Evolutionary conservation across 1,140 invertebrate species (phyloP).

Genomic region (Akabosia matsudoensis): DNA sequence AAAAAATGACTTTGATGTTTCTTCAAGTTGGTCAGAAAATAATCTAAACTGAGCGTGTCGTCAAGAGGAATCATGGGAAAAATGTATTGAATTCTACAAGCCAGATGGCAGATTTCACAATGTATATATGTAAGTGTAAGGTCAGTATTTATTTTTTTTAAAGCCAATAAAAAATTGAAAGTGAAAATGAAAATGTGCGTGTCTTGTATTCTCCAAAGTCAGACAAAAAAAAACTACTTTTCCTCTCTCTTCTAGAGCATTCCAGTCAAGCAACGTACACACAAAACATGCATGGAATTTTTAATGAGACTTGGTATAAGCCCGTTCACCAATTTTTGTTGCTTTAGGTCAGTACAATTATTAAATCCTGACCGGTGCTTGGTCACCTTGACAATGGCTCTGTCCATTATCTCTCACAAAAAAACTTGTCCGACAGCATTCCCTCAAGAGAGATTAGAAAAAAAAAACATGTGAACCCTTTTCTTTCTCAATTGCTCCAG

Average conservation of each 20-base stretch:
- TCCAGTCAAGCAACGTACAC: too few relatives aligned
- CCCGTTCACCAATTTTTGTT: too few relatives aligned
- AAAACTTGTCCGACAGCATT: constrained; percentile 21
- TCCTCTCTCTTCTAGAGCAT: too few relatives aligned
- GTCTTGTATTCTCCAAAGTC: too few relatives aligned
- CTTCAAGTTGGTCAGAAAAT: neutral
- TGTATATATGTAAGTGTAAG: neutral
- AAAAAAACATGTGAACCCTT: neutral
- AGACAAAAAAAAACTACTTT: too few relatives aligned
- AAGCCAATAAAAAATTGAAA: too few relatives aligned
- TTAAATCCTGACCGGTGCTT: neutral
- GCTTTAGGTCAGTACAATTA: neutral
- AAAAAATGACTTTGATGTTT: neutral
- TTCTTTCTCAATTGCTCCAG: neutral
- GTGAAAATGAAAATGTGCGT: too few relatives aligned
- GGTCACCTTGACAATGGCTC: neutral
- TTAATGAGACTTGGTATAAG: too few relatives aligned
- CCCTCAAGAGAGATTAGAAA: neutral
- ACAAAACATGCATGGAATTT: too few relatives aligned
- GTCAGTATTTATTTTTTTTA: too few relatives aligned
- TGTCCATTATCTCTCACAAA: neutral
- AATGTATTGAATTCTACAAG: neutral
- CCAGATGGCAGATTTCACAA: too few relatives aligned
- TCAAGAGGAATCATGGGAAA: neutral
- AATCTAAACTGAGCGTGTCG: neutral